A percentile compares a stretch with the other conserved stretches of the same genome.
Conservation (phyloP, 2,888 invertebrate species). For the Podabrus alpinus region DNA sequence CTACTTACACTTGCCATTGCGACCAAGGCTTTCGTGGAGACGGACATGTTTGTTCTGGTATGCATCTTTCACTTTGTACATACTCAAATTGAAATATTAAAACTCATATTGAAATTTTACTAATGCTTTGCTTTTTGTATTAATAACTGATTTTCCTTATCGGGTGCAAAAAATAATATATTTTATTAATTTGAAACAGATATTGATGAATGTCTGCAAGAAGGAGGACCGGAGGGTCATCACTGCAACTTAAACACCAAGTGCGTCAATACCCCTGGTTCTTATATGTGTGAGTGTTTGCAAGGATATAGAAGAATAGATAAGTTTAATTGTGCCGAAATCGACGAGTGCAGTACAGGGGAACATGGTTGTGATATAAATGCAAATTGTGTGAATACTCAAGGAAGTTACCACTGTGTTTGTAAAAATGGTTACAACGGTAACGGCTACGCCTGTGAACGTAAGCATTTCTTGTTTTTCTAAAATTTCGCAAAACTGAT, state of each 20-base stretch:
- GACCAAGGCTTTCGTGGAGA: constrained; percentile 88
- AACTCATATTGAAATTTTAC: background rate
- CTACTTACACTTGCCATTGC: constrained; percentile 89
- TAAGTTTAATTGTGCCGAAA: constrained; percentile 79
- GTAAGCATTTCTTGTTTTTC: constrained; percentile 63
- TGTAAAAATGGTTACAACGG: constrained; percentile 75
- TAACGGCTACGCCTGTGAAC: constrained; percentile 78
- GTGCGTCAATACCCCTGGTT: constrained; percentile 81
- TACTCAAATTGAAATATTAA: no score
- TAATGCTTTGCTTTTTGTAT: background rate
- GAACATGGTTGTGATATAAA: constrained; percentile 75
- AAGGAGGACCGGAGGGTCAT: constrained; percentile 78
- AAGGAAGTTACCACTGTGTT: constrained; percentile 79
- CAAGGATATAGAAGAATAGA: constrained; percentile 77
- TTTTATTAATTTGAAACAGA: constrained; percentile 57
- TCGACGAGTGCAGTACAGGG: constrained; percentile 77
- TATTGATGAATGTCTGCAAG: constrained; percentile 82
- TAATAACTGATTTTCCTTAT: background rate
- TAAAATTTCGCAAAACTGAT: background rate
- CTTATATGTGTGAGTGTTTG: constrained; percentile 83
- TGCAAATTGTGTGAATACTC: constrained; percentile 80
- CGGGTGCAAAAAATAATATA: background rate
- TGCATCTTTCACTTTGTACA: constrained; percentile 34
- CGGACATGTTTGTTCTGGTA: constrained; percentile 78
- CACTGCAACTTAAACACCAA: constrained; percentile 84